Evolutionary conservation across 1,140 invertebrate species (phyloP).

Genomic region (Aphelinus certus): DNA sequence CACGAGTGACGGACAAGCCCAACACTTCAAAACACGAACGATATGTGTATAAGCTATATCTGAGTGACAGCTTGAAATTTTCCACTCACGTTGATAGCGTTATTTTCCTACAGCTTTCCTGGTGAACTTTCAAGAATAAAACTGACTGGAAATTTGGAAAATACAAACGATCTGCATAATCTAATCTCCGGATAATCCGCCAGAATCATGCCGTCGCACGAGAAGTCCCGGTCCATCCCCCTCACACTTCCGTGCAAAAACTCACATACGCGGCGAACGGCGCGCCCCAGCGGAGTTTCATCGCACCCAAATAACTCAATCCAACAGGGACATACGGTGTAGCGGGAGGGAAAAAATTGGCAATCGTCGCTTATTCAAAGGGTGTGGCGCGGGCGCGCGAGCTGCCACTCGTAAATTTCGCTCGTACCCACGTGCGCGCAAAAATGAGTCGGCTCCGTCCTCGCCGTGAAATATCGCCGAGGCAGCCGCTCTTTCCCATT

Average conservation of each 20-base stretch:
- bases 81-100: too few relatives aligned
- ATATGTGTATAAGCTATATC: too few relatives aligned
- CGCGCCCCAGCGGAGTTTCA: slow-evolving; percentile 5
- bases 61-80: too few relatives aligned
- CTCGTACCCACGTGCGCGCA: slow-evolving; percentile 12
- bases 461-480: slow-evolving; percentile 23
- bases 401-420: slow-evolving; percentile 31
- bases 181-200: too few relatives aligned
- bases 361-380: slow-evolving; percentile 30
- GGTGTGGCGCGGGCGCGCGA: neutral
- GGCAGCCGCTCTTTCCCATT: slow-evolving; percentile 14
- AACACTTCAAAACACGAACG: too few relatives aligned
- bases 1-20: too few relatives aligned
- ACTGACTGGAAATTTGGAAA: too few relatives aligned
- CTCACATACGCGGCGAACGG: neutral
- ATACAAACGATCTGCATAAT: too few relatives aligned
- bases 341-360: slow-evolving; percentile 9
- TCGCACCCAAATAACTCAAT: slow-evolving; percentile 25
- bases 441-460: slow-evolving; percentile 18
- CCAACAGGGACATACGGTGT: neutral
- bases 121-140: too few relatives aligned
- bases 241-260: neutral
- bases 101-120: too few relatives aligned
- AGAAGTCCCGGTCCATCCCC: too few relatives aligned
- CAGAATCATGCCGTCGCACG: too few relatives aligned